Conservation (phyloP, 2,888 invertebrate genomes). For the Apoderus coryli region DNA sequence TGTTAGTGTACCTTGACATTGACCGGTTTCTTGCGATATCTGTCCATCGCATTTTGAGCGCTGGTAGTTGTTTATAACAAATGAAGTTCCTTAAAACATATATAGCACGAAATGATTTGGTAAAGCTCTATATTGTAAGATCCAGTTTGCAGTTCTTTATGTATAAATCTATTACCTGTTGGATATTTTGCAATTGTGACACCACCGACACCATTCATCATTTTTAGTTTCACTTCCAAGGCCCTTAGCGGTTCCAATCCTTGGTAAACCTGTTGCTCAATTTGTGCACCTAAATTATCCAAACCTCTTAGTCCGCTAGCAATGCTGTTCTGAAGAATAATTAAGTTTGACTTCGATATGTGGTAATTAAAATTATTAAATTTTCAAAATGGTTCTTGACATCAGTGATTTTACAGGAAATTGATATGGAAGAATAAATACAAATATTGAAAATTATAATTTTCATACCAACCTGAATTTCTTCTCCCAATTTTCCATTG, state of each 20-base stretch:
- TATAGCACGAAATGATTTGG: too few relatives aligned
- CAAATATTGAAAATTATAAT: too few relatives aligned
- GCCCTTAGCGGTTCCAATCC: slow-evolving; percentile 17
- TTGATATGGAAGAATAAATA: too few relatives aligned
- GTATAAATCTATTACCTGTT: slow-evolving; percentile 13
- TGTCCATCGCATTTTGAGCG: slow-evolving; percentile 10
- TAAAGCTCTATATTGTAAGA: too few relatives aligned
- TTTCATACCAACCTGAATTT: too few relatives aligned
- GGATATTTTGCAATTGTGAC: slow-evolving; percentile 15
- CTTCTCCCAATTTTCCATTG: too few relatives aligned
- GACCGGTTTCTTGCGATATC: slow-evolving; percentile 11
- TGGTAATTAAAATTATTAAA: too few relatives aligned
- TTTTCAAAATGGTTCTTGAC: too few relatives aligned
- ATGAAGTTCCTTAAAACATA: slow-evolving; percentile 15
- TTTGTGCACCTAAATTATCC: slow-evolving; percentile 14
- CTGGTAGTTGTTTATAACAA: slow-evolving; percentile 13
- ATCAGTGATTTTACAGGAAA: too few relatives aligned
- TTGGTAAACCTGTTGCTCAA: slow-evolving; percentile 14
- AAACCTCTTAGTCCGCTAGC: slow-evolving; percentile 10
- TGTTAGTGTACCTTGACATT: slow-evolving; percentile 12
- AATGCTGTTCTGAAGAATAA: too few relatives aligned
- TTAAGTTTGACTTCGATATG: too few relatives aligned
- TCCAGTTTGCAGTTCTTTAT: too few relatives aligned
- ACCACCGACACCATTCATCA: slow-evolving; percentile 18
- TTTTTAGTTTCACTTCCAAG: slow-evolving; percentile 13